Evolutionary conservation across 2,888 invertebrate species (phyloP), one percentile per base, ranked within the genome.

Genomic region (Strigamia maritima): DNA sequence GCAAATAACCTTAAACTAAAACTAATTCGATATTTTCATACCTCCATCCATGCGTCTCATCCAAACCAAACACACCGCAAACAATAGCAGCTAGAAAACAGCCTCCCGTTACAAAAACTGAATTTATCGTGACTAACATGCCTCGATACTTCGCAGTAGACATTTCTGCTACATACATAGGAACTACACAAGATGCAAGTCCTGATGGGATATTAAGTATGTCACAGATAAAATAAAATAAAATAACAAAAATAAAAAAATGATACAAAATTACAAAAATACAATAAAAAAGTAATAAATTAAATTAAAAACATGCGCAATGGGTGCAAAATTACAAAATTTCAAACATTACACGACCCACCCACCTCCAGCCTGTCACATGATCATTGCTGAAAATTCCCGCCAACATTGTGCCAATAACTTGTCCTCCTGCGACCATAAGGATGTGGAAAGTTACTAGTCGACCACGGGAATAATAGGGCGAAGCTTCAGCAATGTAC

Each of bases 81-180:
- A 85, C 81, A 6, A 89, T 82, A 81, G 88, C 86, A n/a, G 89
- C 87, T 3, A 88, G 82, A 81, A 88, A 86, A 84, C 89, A 88
- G 19, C 89, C 89, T 19, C 87, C 87, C 6, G 89, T 88, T 81
- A 90, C 87, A 83, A 88, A 87, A 31, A 88, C 81, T 77, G 85
- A 86, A 83, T 89, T 89, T 31, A 87, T 81, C 0, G 89, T 88
- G 28, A 89, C 87, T 49, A 89, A 84, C 8, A 85, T 83, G 26
- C 89, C 89, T 35, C 89, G 84, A 26, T 87, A 83, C 75, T 86
- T 84, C 4, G 86, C 81, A 2, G 89, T 88, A 0, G 89, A 86
- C 77, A 87, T 85, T 83, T 89, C 89, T 28, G 88, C 88, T 54
- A 90, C 88, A 83, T 89, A 90, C 83, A 90, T 86, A 2, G 89